These are phyloP conservation scores for Pungitius pungitius DNA, from an alignment of 2,113 vertebrate genomes.

Conservation along the genomic window DNA sequence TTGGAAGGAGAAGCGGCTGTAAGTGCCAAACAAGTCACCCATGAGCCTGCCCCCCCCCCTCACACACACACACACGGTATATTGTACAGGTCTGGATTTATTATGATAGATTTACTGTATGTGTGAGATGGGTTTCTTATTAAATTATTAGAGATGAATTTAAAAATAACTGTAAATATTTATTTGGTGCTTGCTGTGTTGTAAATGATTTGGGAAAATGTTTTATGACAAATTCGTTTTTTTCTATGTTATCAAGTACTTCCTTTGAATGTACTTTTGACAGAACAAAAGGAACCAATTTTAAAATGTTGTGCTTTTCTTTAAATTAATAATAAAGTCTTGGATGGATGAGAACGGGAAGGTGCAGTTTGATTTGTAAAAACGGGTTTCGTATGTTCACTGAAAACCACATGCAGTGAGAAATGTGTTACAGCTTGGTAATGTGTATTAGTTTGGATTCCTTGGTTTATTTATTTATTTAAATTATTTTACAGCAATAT, in stretches of 20 bases:
- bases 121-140: constrained; percentile 50
- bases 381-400: neutral
- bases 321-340: constrained; percentile 65
- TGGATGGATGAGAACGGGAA: constrained; percentile 6
- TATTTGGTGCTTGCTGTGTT: constrained; percentile 86
- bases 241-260: constrained; percentile 66
- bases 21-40: constrained; percentile 52
- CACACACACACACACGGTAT: constrained; percentile 17
- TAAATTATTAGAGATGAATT: constrained; percentile 79
- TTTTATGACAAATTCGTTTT: constrained; percentile 54
- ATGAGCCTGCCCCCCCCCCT: constrained; percentile 18
- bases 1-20: constrained; percentile 25
- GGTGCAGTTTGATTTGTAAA: constrained; percentile 19
- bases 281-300: constrained; percentile 64
- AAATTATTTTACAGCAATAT: constrained; percentile 20
- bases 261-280: constrained; percentile 64
- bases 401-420: neutral
- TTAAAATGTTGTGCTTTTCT: constrained; percentile 53
- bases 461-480: constrained; percentile 15
- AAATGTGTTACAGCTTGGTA: neutral
- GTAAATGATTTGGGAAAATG: constrained; percentile 68
- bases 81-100: constrained; percentile 59
- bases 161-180: constrained; percentile 87
- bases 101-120: constrained; percentile 45
- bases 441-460: neutral